Base-by-base conservation (phyloP, 2,888 invertebrate species). In the Mayetiola destructor region DNA sequence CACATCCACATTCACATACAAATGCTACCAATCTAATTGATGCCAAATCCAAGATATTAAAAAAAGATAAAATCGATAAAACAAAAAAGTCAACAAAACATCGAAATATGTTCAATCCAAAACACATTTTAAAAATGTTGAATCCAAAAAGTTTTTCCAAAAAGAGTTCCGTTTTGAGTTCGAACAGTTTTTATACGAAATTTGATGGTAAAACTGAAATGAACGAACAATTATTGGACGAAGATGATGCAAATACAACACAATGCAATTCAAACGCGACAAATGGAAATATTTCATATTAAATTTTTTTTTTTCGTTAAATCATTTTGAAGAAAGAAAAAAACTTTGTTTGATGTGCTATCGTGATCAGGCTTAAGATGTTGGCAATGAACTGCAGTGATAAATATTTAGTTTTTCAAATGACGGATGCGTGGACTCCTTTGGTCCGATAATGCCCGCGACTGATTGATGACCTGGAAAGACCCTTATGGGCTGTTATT, bases 201-300 rank as follows among this genome's bases (percentile, higher is more conserved):
- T 36, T 52, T 52, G 27, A 35, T 2, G 14, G 12, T 36, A 37
- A 30, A 29, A n/a, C 27, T 27, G 57, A 57, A 35, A 35, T 57
- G 53, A 37, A 53, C 32, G 52, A 57, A 20, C 30, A 57, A 53
- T 52, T 53, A 27, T 16, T 57, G 27, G 53, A 36, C 16, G 52
- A 52, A 21, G 36, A 36, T 23, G n/a, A 16, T 32, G 18, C 16
- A 30, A 3, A 32, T 32, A 32, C 23, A 12, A 20, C 42, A 18
- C 53, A 35, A 12, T 10, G 8, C 32, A 32, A 32, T 21, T 27
- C 36, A 9, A 36, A 3, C 30, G 12, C 21, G 40, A 37, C 30
- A 42, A 29, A 56, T 56, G 59, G 56, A 60, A 16, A 58, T 61
- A 30, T 60, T 61, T 55, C 56, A 37, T 57, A 57, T 59, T 23